Evolutionary conservation across 2,113 vertebrate species (phyloP), one percentile per base, ranked within the genome.

Genomic region (Etia nguti): DNA sequence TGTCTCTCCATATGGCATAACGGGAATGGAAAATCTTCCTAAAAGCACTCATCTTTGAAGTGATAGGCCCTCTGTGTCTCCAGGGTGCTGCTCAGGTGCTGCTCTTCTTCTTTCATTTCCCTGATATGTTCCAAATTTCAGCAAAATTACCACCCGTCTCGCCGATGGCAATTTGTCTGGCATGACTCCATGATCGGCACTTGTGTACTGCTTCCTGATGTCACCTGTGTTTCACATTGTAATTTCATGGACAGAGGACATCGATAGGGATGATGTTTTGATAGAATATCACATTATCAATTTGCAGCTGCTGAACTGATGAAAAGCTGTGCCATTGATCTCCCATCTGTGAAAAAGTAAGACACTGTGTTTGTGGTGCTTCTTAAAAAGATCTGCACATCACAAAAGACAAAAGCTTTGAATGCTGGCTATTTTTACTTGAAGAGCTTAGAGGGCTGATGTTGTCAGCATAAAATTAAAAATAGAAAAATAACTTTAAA

Each of bases 11-110:
- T 86, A 57, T 86, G 82, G 43, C 43, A 55, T 83, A 84, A 89
- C 82, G 79, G 62, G 56, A 83, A 46, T 29, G 55, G 43, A 54
- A 85, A 82, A 73, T 62, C 41, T 83, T 81, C 62, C 81, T 85
- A 82, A 91, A 90, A 90, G 90, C 91, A 65, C 89, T 93, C 88
- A 84, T 92, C 89, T 93, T 90, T 91, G 81, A 90, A 85, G 83
- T 57, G 56, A 87, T 88, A 48, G 90, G 73, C 68, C 57, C 38
- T 22, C 46, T 18, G 54, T 82, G 84, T 89, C 91, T 92, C 89
- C 65, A 20, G 87, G 79, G 81, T 68, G 83, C 80, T 38, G 82
- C 89, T 93, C 90, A 92, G 91, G 86, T 92, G 89, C 83, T 48
- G 43, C 88, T 90, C 62, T 75, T 48, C 80, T 29, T 77, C 86